A percentile compares a stretch with the other conserved stretches of the same genome.
Evolutionary conservation across 2,888 invertebrate species (phyloP).

Genomic region (Dexiosoma caninum): DNA sequence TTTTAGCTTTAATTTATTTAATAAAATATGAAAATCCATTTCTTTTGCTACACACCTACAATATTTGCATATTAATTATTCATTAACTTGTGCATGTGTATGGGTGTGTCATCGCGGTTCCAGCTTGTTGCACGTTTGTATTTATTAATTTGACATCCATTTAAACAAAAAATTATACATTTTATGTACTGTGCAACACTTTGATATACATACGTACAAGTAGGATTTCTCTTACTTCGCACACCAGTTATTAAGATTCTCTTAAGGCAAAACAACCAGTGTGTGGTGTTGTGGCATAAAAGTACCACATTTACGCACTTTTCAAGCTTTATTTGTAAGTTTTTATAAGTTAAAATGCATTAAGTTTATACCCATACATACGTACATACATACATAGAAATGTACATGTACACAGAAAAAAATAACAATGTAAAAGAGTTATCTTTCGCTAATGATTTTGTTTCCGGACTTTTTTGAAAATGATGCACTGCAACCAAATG

Average conservation of each 20-base stretch:
- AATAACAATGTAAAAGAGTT: too few relatives aligned
- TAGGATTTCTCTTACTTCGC: not conserved
- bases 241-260: conserved; percentile 21
- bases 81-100: too few relatives aligned
- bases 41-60: too few relatives aligned
- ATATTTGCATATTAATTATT: too few relatives aligned
- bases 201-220: not conserved
- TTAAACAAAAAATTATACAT: conserved; percentile 30
- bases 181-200: conserved; percentile 10
- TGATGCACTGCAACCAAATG: too few relatives aligned
- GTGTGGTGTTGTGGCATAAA: conserved; percentile 52
- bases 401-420: not conserved
- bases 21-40: too few relatives aligned
- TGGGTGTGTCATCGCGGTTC: too few relatives aligned
- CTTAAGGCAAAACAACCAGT: conserved; percentile 35
- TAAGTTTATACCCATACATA: not conserved
- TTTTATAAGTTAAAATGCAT: conserved; percentile 10
- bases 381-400: too few relatives aligned
- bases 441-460: too few relatives aligned
- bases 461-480: too few relatives aligned
- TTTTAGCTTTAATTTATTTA: too few relatives aligned
- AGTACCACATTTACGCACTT: conserved; percentile 49
- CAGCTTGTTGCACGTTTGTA: too few relatives aligned
- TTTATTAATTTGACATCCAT: conserved; percentile 34
- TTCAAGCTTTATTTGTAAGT: not conserved